Percentiles rank a stretch among this genome's conserved stretches.
Conservation (phyloP, 2,888 invertebrate genomes). For the Prionchulus punctatus region DNA sequence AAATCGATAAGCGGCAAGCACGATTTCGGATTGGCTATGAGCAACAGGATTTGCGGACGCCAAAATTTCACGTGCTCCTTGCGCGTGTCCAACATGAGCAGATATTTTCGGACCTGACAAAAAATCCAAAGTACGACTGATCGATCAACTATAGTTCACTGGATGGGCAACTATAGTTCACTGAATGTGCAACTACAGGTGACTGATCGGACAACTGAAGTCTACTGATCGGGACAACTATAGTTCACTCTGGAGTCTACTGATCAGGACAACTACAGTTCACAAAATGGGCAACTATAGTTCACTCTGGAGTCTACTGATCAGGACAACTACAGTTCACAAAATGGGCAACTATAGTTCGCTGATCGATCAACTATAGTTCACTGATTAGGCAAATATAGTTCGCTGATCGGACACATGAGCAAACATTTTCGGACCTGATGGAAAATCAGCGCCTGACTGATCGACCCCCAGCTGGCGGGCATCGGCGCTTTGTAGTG, state of each 20-base stretch:
- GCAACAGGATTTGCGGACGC: constrained; percentile 84
- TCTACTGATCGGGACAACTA: too few species aligned
- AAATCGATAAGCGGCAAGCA: constrained; percentile 83
- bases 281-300: too few species aligned
- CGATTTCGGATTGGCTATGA: constrained; percentile 77
- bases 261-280: too few species aligned
- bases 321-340: too few species aligned
- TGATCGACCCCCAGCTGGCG: constrained; percentile 86
- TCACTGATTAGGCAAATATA: too few species aligned
- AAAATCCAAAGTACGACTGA: too few species aligned
- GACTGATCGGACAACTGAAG: constrained; percentile 90
- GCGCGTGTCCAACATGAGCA: constrained; percentile 78
- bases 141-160: background rate
- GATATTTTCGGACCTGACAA: constrained; percentile 79
- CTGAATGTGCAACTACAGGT: constrained; percentile 95
- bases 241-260: too few species aligned
- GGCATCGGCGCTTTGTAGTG: constrained; percentile 60
- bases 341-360: too few species aligned
- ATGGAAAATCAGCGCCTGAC: constrained; percentile 97
- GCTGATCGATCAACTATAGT: too few species aligned
- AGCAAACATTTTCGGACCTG: constrained; percentile 46
- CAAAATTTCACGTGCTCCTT: constrained; percentile 98
- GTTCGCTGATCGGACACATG: too few species aligned
- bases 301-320: too few species aligned
- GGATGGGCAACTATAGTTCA: too few species aligned